A percentile compares a stretch with the other conserved stretches of the same genome.
These are phyloP conservation scores for Belgica antarctica DNA, from an alignment of 2,888 invertebrate species.

Conservation along the genomic window DNA sequence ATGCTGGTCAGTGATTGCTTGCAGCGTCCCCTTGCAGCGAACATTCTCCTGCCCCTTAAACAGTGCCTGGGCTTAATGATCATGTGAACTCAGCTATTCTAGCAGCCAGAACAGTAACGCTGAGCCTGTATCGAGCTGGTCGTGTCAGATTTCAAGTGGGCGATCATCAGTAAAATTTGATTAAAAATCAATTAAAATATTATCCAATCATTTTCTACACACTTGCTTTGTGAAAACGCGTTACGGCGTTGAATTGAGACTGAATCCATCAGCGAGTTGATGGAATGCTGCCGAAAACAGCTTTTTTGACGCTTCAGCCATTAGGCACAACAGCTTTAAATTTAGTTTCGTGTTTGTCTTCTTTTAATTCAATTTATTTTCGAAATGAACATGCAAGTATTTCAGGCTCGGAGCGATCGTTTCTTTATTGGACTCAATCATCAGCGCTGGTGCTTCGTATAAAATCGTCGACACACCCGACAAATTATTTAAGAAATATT, in stretches of 20 bases:
- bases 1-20: too few relatives aligned
- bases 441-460: background rate
- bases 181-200: slow-evolving; percentile 32
- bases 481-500: slow-evolving; percentile 32
- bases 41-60: too few relatives aligned
- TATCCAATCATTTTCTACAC: slow-evolving; percentile 3
- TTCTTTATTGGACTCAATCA: slow-evolving; percentile 13
- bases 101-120: slow-evolving; percentile 6
- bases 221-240: background rate
- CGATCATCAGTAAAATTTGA: slow-evolving; percentile 32
- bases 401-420: background rate
- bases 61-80: background rate
- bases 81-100: background rate
- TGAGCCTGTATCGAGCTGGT: background rate
- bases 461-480: slow-evolving; percentile 37
- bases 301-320: slow-evolving; percentile 16
- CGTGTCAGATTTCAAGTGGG: slow-evolving; percentile 24
- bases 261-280: background rate
- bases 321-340: slow-evolving; percentile 4
- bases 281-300: slow-evolving; percentile 13
- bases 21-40: too few relatives aligned
- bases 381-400: slow-evolving; percentile 17
- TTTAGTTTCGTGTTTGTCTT: slow-evolving; percentile 15
- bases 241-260: background rate
- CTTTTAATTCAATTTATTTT: background rate